Evolutionary conservation across 2,113 vertebrate species (phyloP).

Genomic region (Platichthys flesus): DNA sequence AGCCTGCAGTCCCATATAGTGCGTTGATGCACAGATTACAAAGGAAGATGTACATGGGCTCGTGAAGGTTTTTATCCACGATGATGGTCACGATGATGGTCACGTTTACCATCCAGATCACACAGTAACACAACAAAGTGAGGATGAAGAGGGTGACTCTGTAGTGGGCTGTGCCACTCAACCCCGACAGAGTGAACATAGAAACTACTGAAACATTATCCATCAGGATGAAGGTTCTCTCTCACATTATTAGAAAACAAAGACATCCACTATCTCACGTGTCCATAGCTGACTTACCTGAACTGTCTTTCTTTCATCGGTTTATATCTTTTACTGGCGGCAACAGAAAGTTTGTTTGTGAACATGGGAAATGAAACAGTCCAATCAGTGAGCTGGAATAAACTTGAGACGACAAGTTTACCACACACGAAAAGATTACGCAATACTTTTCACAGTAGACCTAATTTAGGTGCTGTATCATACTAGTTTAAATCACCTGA

Average conservation of each 20-base stretch:
- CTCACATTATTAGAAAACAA: not conserved
- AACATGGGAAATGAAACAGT: not conserved
- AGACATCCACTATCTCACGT: not conserved
- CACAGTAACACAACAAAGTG: conserved; percentile 52
- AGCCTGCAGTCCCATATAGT: conserved; percentile 56
- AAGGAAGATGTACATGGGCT: conserved; percentile 64
- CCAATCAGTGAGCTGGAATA: not conserved
- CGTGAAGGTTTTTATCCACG: conserved; percentile 51
- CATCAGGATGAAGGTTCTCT: conserved; percentile 2
- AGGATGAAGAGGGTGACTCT: conserved; percentile 38
- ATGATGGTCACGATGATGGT: conserved; percentile 41
- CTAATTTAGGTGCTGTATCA: too few relatives aligned
- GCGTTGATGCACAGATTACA: conserved; percentile 63
- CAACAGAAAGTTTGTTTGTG: not conserved
- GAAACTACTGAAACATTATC: conserved; percentile 48
- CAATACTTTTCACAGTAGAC: not conserved
- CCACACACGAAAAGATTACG: not conserved
- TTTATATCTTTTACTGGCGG: not conserved
- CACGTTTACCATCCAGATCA: conserved; percentile 53
- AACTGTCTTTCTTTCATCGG: not conserved
- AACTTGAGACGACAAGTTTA: not conserved
- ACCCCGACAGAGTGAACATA: conserved; percentile 51
- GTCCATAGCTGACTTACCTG: not conserved
- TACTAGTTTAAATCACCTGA: too few relatives aligned
- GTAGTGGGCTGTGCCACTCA: conserved; percentile 19